A percentile compares a stretch with the other conserved stretches of the same genome.
phyloP scores from a whole-genome alignment of 2,113 vertebrate genomes.

The Sminthopsis crassicaudata region DNA sequence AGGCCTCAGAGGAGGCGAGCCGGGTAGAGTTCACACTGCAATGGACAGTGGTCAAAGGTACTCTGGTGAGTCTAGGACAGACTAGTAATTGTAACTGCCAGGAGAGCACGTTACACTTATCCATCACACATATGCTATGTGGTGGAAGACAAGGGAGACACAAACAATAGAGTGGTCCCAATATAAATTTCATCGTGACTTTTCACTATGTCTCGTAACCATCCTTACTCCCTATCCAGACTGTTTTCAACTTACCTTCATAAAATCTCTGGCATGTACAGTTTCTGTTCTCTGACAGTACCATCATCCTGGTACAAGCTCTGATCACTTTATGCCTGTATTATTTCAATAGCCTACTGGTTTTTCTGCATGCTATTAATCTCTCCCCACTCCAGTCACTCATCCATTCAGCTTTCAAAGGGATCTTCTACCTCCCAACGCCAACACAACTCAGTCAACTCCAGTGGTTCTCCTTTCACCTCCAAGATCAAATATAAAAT shows the following conservation, averaged over 20 bases:
- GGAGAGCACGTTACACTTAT: no score
- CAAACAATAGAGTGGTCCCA: background rate
- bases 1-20: no score
- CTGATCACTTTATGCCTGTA: background rate
- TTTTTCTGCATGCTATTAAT: background rate
- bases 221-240: fast-evolving
- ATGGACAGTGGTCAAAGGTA: no score
- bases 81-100: no score
- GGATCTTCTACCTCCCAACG: background rate
- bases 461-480: background rate
- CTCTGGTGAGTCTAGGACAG: no score
- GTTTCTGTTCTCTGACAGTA: background rate
- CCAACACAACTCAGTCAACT: background rate
- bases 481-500: background rate
- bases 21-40: no score
- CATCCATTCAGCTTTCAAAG: background rate
- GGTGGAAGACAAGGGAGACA: no score
- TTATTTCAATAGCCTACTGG: background rate
- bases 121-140: background rate
- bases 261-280: background rate
- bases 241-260: background rate
- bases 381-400: background rate
- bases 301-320: background rate
- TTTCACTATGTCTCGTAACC: background rate
- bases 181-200: background rate